Conservation (phyloP, 1,140 invertebrate species). For the Meloidogyne exigua region DNA sequence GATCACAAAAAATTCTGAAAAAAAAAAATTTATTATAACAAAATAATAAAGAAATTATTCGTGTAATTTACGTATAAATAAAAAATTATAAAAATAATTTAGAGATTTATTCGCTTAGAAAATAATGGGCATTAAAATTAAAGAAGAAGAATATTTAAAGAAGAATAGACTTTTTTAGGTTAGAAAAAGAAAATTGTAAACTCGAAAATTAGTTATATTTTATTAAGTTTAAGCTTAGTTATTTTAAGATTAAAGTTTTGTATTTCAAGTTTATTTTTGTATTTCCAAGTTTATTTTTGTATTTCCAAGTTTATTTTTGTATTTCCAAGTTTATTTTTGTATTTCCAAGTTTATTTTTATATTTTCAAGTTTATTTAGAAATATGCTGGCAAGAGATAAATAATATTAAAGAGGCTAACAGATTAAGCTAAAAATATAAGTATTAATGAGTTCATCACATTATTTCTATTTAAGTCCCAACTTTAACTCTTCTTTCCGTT, state of each 20-base stretch:
- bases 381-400: background rate
- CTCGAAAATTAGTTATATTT: background rate
- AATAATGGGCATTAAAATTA: background rate
- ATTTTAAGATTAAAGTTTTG: too few species aligned
- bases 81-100: background rate
- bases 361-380: too few species aligned
- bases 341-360: too few species aligned
- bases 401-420: background rate
- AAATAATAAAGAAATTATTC: background rate
- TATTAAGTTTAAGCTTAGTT: too few species aligned
- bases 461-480: background rate
- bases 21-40: background rate
- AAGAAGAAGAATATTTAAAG: background rate
- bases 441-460: background rate
- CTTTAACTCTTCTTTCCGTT: slow-evolving; percentile 11
- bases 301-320: too few species aligned
- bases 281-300: too few species aligned
- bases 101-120: background rate
- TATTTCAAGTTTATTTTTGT: too few species aligned
- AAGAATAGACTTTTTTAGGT: background rate
- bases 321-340: too few species aligned
- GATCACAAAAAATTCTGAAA: background rate
- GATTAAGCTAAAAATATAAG: background rate
- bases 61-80: background rate
- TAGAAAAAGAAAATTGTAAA: background rate